These are phyloP conservation scores for Carassius auratus DNA, from an alignment of 2,113 vertebrate species.

Conservation along the genomic window DNA sequence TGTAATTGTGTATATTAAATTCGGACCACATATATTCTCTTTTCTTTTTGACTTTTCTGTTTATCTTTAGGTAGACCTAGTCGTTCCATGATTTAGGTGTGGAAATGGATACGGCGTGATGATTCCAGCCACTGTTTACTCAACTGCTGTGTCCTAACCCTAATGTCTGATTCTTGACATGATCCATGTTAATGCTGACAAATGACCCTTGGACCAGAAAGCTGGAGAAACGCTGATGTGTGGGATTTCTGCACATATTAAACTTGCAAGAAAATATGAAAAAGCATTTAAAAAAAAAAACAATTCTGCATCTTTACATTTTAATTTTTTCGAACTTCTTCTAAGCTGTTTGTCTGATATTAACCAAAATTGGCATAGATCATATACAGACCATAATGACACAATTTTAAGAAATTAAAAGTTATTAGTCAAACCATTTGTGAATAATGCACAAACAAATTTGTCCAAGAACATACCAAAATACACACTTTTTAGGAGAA, in stretches of 20 bases:
- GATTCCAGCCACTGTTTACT: slow-evolving; percentile 72
- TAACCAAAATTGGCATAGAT: not conserved
- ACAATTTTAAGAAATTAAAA: not conserved
- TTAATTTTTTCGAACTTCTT: not conserved
- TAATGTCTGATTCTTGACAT: slow-evolving; percentile 72
- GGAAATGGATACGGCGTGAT: slow-evolving; percentile 71
- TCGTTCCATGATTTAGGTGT: slow-evolving; percentile 61
- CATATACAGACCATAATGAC: not conserved
- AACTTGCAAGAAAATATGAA: not conserved
- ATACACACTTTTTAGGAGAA: not conserved
- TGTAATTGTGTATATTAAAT: not conserved
- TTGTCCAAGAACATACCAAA: not conserved
- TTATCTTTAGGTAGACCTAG: slow-evolving; percentile 67
- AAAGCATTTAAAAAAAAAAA: not conserved
- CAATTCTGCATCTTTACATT: no score
- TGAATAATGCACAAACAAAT: not conserved
- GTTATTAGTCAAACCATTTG: not conserved
- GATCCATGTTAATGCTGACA: slow-evolving; percentile 81
- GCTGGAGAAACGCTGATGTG: slow-evolving; percentile 7
- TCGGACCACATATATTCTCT: not conserved
- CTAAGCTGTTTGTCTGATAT: not conserved
- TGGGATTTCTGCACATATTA: not conserved
- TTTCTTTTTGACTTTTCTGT: slow-evolving; percentile 53
- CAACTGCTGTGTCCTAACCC: slow-evolving; percentile 78
- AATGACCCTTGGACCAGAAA: slow-evolving; percentile 78